These are phyloP conservation scores for Gymnobelideus leadbeateri DNA, from an alignment of 2,113 vertebrate genomes.

Conservation along the genomic window DNA sequence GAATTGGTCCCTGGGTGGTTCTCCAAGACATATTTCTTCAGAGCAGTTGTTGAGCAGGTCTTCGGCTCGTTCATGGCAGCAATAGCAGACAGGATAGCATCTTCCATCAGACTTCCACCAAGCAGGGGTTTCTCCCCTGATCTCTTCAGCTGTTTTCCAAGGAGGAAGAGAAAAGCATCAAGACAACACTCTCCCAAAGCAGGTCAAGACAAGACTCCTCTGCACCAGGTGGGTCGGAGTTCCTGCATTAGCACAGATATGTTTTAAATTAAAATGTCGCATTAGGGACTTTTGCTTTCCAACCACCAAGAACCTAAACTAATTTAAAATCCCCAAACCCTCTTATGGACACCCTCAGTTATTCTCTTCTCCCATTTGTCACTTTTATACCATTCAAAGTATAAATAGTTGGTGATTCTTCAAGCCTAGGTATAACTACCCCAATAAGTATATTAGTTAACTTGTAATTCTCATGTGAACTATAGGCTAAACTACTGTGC, in stretches of 20 bases:
- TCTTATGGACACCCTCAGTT: neutral
- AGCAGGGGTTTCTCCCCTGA: conserved; percentile 93
- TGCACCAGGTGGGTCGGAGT: conserved; percentile 87
- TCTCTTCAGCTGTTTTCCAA: conserved; percentile 93
- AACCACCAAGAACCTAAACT: conserved; percentile 65
- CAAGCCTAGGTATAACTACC: conserved; percentile 2
- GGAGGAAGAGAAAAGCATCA: conserved; percentile 90
- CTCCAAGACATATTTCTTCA: conserved; percentile 94
- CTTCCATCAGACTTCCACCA: conserved; percentile 92
- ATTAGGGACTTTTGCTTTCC: conserved; percentile 81
- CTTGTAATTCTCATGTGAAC: neutral
- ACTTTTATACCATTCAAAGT: conserved; percentile 4
- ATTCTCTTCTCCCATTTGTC: conserved; percentile 35
- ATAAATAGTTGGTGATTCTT: conserved; percentile 34
- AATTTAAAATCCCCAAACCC: conserved; percentile 61
- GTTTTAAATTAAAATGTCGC: conserved; percentile 84
- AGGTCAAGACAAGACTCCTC: conserved; percentile 89
- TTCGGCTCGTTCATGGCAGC: conserved; percentile 99
- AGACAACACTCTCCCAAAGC: conserved; percentile 89
- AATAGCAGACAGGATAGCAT: conserved; percentile 96
- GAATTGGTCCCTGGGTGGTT: conserved; percentile 93
- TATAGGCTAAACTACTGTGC: neutral
- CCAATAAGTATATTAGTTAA: conserved; percentile 31
- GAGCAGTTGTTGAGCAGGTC: conserved; percentile 95
- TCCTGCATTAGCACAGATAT: conserved; percentile 87